A percentile compares a stretch with the other conserved stretches of the same genome.
Conservation (phyloP, 2,888 invertebrate genomes). For the Kryphioiulus occultus region DNA sequence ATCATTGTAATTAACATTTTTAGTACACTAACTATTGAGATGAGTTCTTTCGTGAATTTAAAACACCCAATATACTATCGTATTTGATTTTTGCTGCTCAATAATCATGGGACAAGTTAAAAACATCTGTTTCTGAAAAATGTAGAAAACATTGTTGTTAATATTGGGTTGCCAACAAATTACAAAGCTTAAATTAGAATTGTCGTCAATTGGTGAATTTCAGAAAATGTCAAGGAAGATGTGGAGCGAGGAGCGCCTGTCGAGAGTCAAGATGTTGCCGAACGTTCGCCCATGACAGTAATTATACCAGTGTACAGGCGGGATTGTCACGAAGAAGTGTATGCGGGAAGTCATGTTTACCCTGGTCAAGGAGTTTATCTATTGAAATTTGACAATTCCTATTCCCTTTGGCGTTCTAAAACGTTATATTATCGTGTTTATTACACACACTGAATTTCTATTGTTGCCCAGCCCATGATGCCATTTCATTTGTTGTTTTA, state of each 20-base stretch:
- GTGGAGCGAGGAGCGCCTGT: constrained; percentile 68
- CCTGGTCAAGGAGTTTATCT: constrained; percentile 97
- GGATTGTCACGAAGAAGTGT: constrained; percentile 96
- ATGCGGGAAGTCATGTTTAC: constrained; percentile 96
- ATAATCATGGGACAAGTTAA: no score
- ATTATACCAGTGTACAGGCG: constrained; percentile 94
- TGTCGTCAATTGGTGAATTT: neutral
- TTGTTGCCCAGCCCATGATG: neutral
- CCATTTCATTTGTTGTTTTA: neutral
- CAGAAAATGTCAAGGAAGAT: constrained; percentile 64
- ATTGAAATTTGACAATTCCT: constrained; percentile 99
- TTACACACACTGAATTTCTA: constrained; percentile 75
- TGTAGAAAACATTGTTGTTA: no score
- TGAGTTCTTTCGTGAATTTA: no score
- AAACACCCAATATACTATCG: neutral
- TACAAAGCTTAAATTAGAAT: no score
- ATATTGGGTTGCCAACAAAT: no score
- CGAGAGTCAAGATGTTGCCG: constrained; percentile 57
- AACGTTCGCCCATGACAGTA: constrained; percentile 75
- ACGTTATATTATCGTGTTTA: constrained; percentile 98
- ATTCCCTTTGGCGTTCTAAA: constrained; percentile 98
- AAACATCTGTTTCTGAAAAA: no score
- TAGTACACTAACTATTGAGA: neutral
- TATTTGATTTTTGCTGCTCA: no score
- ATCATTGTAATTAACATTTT: neutral